Base-by-base conservation (phyloP, 2,888 invertebrate genomes). In the Drosophila greeni region DNA sequence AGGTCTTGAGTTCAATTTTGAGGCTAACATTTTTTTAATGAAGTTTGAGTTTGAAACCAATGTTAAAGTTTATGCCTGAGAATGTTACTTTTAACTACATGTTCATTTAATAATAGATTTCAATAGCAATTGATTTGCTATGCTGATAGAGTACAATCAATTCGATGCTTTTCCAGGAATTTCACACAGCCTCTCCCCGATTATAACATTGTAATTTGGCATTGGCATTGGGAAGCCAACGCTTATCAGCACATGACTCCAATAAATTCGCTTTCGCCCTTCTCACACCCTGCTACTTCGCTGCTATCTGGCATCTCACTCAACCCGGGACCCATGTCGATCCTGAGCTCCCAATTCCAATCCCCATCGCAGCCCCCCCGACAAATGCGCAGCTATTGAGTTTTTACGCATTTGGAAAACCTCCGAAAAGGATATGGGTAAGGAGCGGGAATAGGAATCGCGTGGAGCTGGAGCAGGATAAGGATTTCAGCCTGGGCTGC, bases 161-260 rank as follows among this genome's bases (percentile, higher is more conserved):
- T 29, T 45, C 45, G 18, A 29, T 18, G 36, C 14, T 26, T n/a
- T 18, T 54, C 9, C 6, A 2, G 3, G 6, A 20, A 5, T 6
- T 31, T 7, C 7, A 23, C n/a, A 29, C 31, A 11, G 16, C 9
- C 40, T 16, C 20, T 39, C n/a, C 18, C 29, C 29, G 55, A 36
- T 48, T 52, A 74, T 71, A 67, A 81, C 83, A 71, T 71, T 83
- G 80, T 85, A 85, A 82, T 82, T 82, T 85, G 84, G 82, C 74
- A 68, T 59, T 67, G 55, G 66, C 57, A 53, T 62, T 82, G 82
- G 40, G 52, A 81, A 67, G 78, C 48, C 66, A 66, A 53, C 69
- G 78, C 77, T 82, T 83, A 82, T 82, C 80, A 78, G 81, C 72
- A 75, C 82, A 77, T 80, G 84, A 84, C 85, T 80, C 77, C 79